phyloP scores from a whole-genome alignment of 64 coral and sea anemone species.

The Montipora capricornis region DNA sequence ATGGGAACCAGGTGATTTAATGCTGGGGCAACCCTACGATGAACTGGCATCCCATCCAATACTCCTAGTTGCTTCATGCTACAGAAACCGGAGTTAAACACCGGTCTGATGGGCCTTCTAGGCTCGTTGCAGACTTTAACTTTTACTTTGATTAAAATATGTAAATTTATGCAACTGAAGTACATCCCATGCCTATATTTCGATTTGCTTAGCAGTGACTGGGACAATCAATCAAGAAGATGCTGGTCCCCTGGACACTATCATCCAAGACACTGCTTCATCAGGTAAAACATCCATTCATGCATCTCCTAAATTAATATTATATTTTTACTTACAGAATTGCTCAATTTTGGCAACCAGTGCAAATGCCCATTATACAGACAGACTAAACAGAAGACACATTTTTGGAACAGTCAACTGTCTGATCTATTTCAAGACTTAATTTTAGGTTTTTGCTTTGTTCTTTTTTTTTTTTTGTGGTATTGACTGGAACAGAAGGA shows the following conservation, averaged over 20 bases:
- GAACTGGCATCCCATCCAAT: no score
- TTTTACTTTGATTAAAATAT: background rate
- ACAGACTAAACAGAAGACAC: background rate
- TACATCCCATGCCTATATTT: background rate
- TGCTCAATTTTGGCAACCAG: no score
- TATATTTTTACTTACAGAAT: background rate
- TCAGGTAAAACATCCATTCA: background rate
- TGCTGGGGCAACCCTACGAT: no score
- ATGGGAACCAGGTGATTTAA: no score
- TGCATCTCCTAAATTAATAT: background rate
- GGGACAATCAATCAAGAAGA: background rate
- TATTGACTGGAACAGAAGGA: background rate
- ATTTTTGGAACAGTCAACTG: background rate
- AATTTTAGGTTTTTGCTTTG: background rate
- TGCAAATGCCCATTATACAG: background rate
- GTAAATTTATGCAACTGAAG: background rate
- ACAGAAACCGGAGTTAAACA: no score
- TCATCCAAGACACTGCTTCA: background rate
- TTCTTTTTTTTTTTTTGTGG: background rate
- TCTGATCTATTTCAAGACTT: background rate
- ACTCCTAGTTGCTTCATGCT: no score
- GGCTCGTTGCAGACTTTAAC: no score
- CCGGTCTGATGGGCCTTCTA: no score
- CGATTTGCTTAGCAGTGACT: background rate
- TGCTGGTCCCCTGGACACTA: background rate